Conservation (phyloP, 2,888 invertebrate species). For the Arge pagana region DNA sequence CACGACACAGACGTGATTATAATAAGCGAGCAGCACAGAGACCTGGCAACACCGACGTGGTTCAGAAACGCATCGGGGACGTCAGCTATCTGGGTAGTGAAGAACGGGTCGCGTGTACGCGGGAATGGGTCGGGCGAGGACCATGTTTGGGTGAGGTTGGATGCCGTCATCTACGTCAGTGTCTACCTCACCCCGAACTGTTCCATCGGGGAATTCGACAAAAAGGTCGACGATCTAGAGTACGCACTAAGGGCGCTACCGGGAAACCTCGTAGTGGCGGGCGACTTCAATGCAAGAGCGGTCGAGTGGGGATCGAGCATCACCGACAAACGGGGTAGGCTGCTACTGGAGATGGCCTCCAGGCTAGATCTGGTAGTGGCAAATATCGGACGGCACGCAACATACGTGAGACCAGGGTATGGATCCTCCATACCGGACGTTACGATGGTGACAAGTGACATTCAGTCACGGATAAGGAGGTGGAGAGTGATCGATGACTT, state of each 20-base stretch:
- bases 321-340: conserved; percentile 19
- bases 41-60: conserved; percentile 19
- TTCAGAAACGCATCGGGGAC: conserved; percentile 12
- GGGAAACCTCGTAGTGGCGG: no score
- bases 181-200: conserved; percentile 25
- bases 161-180: conserved; percentile 13
- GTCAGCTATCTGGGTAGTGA: conserved; percentile 25
- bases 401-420: conserved; percentile 5
- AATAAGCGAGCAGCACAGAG: conserved; percentile 32
- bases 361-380: conserved; percentile 21
- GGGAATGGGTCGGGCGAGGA: conserved; percentile 13
- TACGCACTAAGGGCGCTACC: no score
- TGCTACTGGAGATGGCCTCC: conserved; percentile 22
- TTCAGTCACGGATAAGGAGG: background rate
- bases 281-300: no score
- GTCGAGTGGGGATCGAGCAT: conserved; percentile 18
- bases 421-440: background rate
- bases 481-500: conserved; percentile 21
- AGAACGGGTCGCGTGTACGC: no score
- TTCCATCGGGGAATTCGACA: conserved; percentile 12
- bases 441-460: background rate
- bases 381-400: conserved; percentile 7
- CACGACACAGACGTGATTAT: conserved; percentile 22
- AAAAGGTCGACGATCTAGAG: conserved; percentile 9
- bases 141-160: conserved; percentile 19